phyloP scores from a whole-genome alignment of 1,140 invertebrate genomes.

The Luehdorfia chinensis region DNA sequence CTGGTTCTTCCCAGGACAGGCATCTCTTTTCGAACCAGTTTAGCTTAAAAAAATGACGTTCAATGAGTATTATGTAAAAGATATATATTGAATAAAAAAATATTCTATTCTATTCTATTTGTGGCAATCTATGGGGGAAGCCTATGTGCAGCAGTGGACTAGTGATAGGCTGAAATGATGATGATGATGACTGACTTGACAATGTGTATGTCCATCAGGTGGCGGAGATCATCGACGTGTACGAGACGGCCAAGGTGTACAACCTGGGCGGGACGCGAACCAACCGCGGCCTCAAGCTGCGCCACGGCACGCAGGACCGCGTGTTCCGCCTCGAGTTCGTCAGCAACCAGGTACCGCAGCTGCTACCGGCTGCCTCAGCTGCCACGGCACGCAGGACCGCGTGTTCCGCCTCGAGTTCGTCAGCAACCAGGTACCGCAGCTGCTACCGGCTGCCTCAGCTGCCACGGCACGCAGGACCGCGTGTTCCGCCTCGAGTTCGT shows the following conservation, averaged over 20 bases:
- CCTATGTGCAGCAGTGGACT: too few species aligned
- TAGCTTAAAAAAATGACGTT: too few species aligned
- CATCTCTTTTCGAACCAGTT: too few species aligned
- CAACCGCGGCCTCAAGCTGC: constrained; percentile 89
- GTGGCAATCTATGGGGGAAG: too few species aligned
- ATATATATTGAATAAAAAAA: too few species aligned
- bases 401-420: constrained; percentile 98
- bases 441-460: constrained; percentile 91
- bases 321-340: constrained; percentile 98
- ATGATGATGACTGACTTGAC: too few species aligned
- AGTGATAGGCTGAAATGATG: too few species aligned
- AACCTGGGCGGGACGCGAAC: constrained; percentile 93
- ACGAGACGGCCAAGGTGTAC: constrained; percentile 97
- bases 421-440: constrained; percentile 91
- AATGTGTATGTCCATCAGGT: too few species aligned
- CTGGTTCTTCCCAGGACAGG: too few species aligned
- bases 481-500: constrained; percentile 98
- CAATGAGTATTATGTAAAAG: too few species aligned
- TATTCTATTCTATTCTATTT: too few species aligned
- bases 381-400: constrained; percentile 92
- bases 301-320: constrained; percentile 93
- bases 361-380: constrained; percentile 91
- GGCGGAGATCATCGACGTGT: constrained; percentile 95
- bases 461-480: constrained; percentile 92
- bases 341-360: constrained; percentile 91